These are phyloP conservation scores for Molossus molossus DNA, from an alignment of 2,797 vertebrate species.

Conservation along the genomic window DNA sequence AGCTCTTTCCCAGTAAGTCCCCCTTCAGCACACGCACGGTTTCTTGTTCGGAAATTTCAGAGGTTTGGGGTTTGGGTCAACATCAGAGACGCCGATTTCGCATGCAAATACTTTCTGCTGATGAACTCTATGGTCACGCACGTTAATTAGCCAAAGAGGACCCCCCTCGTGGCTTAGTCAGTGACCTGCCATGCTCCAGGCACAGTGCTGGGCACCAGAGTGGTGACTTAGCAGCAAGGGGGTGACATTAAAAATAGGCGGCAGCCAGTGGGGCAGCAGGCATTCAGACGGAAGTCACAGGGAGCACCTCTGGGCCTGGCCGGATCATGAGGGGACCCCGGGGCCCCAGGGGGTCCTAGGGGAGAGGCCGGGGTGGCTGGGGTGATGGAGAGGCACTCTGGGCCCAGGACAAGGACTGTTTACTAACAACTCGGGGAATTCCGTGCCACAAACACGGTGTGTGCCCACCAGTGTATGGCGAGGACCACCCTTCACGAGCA, in stretches of 20 bases:
- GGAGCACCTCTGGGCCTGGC: background rate
- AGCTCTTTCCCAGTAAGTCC: constrained; percentile 44
- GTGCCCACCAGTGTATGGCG: background rate
- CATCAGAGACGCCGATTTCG: background rate
- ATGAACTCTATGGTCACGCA: background rate
- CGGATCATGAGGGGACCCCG: background rate
- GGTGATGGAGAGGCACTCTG: too few relatives aligned
- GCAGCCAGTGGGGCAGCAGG: background rate
- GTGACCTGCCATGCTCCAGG: background rate
- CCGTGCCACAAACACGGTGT: too few relatives aligned
- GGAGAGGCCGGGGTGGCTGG: background rate
- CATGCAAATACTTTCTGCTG: constrained; percentile 15
- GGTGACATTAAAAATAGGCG: background rate
- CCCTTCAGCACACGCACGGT: background rate
- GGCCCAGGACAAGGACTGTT: background rate
- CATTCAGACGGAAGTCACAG: background rate
- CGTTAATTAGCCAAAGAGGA: background rate
- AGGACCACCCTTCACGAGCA: background rate
- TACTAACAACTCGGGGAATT: background rate
- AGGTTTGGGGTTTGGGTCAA: background rate
- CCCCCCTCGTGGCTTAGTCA: background rate
- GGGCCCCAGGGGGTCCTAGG: too few relatives aligned
- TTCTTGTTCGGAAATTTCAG: background rate
- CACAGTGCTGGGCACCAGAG: background rate
- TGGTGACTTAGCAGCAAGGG: background rate